Percentiles rank a stretch among this genome's conserved stretches.
These are phyloP conservation scores for Drosophila varians DNA, from an alignment of 1,140 invertebrate genomes.

Conservation along the genomic window DNA sequence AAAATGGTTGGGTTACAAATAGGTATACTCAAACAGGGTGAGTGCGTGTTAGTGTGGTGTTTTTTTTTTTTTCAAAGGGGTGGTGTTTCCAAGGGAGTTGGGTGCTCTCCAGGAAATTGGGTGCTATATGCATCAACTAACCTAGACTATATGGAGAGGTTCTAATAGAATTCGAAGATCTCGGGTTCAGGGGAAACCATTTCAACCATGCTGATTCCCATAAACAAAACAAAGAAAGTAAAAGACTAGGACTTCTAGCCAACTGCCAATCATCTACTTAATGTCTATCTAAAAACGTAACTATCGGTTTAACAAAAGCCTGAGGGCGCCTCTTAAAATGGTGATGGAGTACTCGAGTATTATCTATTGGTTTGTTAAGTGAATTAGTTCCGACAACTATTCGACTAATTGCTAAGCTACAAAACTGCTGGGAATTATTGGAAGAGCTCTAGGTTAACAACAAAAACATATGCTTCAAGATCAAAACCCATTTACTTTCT, in stretches of 20 bases:
- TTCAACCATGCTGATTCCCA: constrained; percentile 29
- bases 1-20: constrained; percentile 38
- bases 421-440: constrained; percentile 44
- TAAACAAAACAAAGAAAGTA: constrained; percentile 26
- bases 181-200: constrained; percentile 8
- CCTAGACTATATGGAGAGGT: constrained; percentile 52
- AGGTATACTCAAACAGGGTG: constrained; percentile 32
- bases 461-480: constrained; percentile 21
- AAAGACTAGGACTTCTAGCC: constrained; percentile 12
- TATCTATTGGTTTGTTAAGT: constrained; percentile 9
- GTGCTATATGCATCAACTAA: constrained; percentile 52
- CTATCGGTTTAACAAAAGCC: constrained; percentile 40
- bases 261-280: constrained; percentile 44
- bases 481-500: constrained; percentile 53
- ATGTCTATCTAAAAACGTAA: constrained; percentile 38
- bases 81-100: too few relatives aligned
- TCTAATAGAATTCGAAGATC: constrained; percentile 33
- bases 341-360: constrained; percentile 32
- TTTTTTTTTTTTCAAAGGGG: too few relatives aligned
- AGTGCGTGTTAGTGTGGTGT: constrained; percentile 34
- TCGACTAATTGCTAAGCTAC: constrained; percentile 33
- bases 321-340: constrained; percentile 21
- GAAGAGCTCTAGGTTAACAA: constrained; percentile 65
- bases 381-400: constrained; percentile 5
- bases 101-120: constrained; percentile 16